Percentiles rank a stretch among this genome's conserved stretches.
Conservation (phyloP, 2,888 invertebrate genomes). For the Dimorphilus gyrociliatus region DNA sequence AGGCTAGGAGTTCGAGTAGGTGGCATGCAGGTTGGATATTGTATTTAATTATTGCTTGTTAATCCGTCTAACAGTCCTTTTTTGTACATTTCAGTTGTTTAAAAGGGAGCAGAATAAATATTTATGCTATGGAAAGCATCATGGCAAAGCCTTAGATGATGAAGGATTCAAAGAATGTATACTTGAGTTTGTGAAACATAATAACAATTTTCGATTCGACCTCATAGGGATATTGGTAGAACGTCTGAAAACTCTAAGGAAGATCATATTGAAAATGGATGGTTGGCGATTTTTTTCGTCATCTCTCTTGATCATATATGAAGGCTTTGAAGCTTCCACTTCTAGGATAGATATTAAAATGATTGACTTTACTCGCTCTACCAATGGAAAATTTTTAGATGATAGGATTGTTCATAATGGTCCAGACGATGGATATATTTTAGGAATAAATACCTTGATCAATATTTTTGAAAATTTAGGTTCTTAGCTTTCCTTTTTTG, state of each 20-base stretch:
- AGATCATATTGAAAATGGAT: constrained; percentile 34
- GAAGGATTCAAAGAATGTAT: constrained; percentile 41
- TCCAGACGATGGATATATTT: no score
- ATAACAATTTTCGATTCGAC: constrained; percentile 31
- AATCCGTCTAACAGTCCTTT: no score
- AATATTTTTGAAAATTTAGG: no score
- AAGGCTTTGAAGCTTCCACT: constrained; percentile 25
- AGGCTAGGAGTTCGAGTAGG: constrained; percentile 42
- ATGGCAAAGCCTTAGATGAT: constrained; percentile 40
- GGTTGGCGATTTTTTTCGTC: constrained; percentile 44
- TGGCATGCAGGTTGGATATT: constrained; percentile 36
- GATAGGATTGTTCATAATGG: no score
- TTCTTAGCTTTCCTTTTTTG: no score
- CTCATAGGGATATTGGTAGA: constrained; percentile 39
- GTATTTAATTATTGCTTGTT: no score
- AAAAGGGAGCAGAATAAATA: constrained; percentile 40
- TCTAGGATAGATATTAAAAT: no score
- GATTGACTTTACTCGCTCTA: no score
- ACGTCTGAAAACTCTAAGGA: constrained; percentile 34
- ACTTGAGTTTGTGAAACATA: constrained; percentile 42
- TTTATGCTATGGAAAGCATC: constrained; percentile 43
- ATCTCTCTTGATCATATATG: constrained; percentile 44
- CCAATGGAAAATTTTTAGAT: no score
- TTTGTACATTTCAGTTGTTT: constrained; percentile 39
- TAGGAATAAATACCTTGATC: no score